Evolutionary conservation across 2,797 vertebrate genomes (phyloP).

Genomic region (Capromys pilorides): DNA sequence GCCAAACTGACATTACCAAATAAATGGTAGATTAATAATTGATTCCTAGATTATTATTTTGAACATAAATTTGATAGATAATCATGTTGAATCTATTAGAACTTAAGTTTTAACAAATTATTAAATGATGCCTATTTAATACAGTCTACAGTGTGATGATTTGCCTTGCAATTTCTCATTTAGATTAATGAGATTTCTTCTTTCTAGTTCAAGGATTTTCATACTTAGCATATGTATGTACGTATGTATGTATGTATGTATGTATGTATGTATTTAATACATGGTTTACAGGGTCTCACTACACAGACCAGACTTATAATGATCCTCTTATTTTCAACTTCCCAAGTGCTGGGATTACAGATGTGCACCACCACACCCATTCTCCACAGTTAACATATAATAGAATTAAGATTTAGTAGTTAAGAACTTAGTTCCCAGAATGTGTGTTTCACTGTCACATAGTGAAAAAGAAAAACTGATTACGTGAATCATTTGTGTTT

Average conservation of each 20-base stretch:
- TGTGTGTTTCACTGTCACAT: neutral
- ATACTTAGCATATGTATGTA: no score
- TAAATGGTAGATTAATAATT: neutral
- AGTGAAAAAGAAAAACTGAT: neutral
- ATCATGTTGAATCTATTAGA: neutral
- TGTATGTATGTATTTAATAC: no score
- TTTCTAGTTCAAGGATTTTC: slow-evolving; percentile 6
- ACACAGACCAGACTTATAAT: no score
- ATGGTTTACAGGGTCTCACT: no score
- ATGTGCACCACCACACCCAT: no score
- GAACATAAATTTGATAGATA: neutral
- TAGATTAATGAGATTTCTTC: neutral
- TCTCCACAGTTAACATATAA: no score
- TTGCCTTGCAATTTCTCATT: neutral
- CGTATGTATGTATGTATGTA: no score
- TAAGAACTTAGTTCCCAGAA: neutral
- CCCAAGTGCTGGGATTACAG: no score
- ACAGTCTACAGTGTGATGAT: neutral
- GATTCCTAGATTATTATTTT: neutral
- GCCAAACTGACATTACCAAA: neutral
- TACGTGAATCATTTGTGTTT: neutral
- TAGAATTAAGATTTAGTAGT: neutral
- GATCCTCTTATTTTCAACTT: no score
- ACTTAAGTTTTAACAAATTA: neutral
- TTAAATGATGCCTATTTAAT: neutral